Evolutionary conservation across 2,113 vertebrate species (phyloP), one percentile per base, ranked within the genome.

Genomic region (Strix uralensis): DNA sequence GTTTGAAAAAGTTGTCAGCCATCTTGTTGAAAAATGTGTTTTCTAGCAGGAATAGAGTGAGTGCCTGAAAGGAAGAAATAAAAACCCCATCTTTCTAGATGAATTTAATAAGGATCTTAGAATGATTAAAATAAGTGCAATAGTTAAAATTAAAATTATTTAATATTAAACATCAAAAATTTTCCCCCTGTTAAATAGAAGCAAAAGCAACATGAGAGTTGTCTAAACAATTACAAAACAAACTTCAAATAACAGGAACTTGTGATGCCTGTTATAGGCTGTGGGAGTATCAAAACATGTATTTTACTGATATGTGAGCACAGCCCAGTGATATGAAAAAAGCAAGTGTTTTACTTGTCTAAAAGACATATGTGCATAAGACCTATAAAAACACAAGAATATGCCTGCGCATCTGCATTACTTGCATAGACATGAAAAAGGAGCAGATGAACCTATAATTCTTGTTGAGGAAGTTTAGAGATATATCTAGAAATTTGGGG

Each of bases 1-100:
- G 40, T 54, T 55, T 70, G 63, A 72, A 78, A 69, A 89, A 55
- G 29, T 9, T 3, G 71, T 86, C 92, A 83, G 90, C 92, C 90
- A 93, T 96, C 80, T 94, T 88, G 44, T 58, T 90, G 77, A 88
- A 92, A 93, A 79, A 42, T 26, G 17, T 80, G 44, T n/a, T 92
- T 81, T 86, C 26, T 34, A 55, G n/a, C 29, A 84, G 29, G 32
- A 84, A 66, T 1, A 71, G 34, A 27, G 32, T 40, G 26, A 66
- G 38, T 34, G 15, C 29, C 25, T 52, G 17, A 62, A 86, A 74
- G 26, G 29, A 88, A 73, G n/a, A 90, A 67, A 52, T 52, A 34
- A 15, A 78, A 78, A 25, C 19, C 21, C 20, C 10, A 55, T 72
- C 4, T 75, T 83, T 81, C 47, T 81, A 44, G 34, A 38, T 21